These are phyloP conservation scores for Plodia interpunctella DNA, from an alignment of 1,140 invertebrate species.

Conservation along the genomic window DNA sequence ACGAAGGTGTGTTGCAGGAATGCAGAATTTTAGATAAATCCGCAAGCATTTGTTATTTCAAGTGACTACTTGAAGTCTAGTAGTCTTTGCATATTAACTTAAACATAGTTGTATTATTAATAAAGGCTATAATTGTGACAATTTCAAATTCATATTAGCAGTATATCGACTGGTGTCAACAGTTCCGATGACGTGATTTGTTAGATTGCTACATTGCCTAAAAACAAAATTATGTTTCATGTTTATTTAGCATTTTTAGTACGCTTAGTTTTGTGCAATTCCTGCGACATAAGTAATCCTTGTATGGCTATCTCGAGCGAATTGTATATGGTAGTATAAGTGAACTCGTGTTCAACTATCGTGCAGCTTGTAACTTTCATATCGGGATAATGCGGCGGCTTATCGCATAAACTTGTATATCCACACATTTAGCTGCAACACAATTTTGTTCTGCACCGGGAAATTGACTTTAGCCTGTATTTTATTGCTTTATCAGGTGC, in stretches of 20 bases:
- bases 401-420: conserved; percentile 1
- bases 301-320: background rate
- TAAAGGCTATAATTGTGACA: too few species aligned
- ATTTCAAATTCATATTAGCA: too few species aligned
- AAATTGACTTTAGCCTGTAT: background rate
- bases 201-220: too few species aligned
- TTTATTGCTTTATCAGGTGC: background rate
- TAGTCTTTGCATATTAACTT: background rate
- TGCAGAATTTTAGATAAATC: background rate
- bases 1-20: background rate
- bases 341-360: background rate
- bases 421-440: conserved; percentile 2
- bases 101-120: too few species aligned
- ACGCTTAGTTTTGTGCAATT: background rate
- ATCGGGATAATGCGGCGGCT: background rate
- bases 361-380: background rate
- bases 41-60: too few species aligned
- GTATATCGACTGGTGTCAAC: too few species aligned
- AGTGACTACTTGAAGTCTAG: too few species aligned
- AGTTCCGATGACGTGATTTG: too few species aligned
- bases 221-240: too few species aligned
- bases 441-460: background rate
- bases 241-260: too few species aligned
- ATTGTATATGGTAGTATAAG: background rate
- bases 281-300: background rate